Evolutionary conservation across 1,140 invertebrate genomes (phyloP), one percentile per base, ranked within the genome.

Genomic region (Pogonomyrmex barbatus): DNA sequence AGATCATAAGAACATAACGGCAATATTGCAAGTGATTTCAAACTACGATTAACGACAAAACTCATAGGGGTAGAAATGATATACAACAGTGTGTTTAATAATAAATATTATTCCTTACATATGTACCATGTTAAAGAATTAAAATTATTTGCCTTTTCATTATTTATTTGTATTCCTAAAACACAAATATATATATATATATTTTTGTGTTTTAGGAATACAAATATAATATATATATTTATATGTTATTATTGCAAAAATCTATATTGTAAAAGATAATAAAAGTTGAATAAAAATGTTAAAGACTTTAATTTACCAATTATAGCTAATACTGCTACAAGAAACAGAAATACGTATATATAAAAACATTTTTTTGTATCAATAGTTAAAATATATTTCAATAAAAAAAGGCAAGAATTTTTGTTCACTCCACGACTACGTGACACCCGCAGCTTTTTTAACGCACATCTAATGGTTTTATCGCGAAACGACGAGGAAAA

Each of bases 21-120:
- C 42, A 58, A 71, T 82, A 83, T 83, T 83, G 17, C 10, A 9
- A 83, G 4, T 50, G 12, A 83, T 82, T 58, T 24, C 52, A n/a
- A 6, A 12, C 10, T 39, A 3, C 6, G 68, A 83, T 73, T 73
- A 73, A 73, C 14, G 10, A 24, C 17, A 70, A 54, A 42, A 2
- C 17, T 81, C 6, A 45, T 47, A 68, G 24, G 45, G 36, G 6
- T 14, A 52, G 62, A n/a, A 79, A 79, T 30, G 4, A 56, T 68
- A 68, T 54, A 42, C 2, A 42, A 30, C 9, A 56, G 17, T 9
- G 2, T 77, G 30, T 62, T 63, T 2, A 10, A 9, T 56, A 56
- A 45, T 45, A 45, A 5, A 5, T 12, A 24, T 24, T 33, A 42
- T 70, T 68, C 45, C 17, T 8, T n/a, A 50, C 17, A 54, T 42